A percentile compares a stretch with the other conserved stretches of the same genome.
Conservation (phyloP, 1,140 invertebrate genomes). For the Leptoteleia sp. region DNA sequence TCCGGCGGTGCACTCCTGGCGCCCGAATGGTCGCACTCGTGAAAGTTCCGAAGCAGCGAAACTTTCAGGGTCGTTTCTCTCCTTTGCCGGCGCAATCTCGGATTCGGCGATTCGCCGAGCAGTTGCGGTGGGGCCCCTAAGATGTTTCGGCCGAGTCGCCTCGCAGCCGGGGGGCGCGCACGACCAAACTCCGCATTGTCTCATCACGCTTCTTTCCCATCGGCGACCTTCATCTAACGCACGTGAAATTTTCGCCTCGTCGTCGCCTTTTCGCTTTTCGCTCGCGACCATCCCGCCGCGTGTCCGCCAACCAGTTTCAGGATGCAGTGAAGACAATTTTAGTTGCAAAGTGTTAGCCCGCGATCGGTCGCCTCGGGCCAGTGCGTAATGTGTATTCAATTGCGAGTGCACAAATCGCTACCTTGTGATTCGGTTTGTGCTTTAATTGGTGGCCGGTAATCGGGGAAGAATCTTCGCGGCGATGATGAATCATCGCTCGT, state of each 20-base stretch:
- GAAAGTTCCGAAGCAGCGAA: slow-evolving; percentile 76
- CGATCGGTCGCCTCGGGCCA: no score
- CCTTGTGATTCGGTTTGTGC: background rate
- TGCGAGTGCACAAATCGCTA: no score
- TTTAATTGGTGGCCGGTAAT: background rate
- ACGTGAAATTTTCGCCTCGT: slow-evolving; percentile 30
- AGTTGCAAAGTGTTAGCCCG: no score
- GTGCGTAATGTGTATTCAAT: slow-evolving; percentile 4
- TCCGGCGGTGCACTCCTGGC: slow-evolving; percentile 34
- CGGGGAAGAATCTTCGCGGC: slow-evolving; percentile 1
- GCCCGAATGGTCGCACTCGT: slow-evolving; percentile 75
- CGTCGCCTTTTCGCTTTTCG: slow-evolving; percentile 9
- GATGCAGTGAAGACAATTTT: slow-evolving; percentile 9
- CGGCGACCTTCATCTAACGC: slow-evolving; percentile 50
- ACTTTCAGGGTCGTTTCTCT: slow-evolving; percentile 78
- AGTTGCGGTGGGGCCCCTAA: slow-evolving; percentile 45
- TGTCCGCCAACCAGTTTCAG: no score
- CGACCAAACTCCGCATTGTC: slow-evolving; percentile 58
- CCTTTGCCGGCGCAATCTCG: slow-evolving; percentile 64
- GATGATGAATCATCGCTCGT: slow-evolving; percentile 24
- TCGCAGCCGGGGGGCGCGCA: slow-evolving; percentile 61
- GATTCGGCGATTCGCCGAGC: slow-evolving; percentile 63
- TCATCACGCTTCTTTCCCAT: slow-evolving; percentile 54
- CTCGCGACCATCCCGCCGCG: no score
- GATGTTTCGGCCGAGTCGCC: slow-evolving; percentile 63